Percentiles rank a stretch among this genome's conserved stretches.
Evolutionary conservation across 2,113 vertebrate genomes (phyloP).

Genomic region (Prionailurus viverrinus): DNA sequence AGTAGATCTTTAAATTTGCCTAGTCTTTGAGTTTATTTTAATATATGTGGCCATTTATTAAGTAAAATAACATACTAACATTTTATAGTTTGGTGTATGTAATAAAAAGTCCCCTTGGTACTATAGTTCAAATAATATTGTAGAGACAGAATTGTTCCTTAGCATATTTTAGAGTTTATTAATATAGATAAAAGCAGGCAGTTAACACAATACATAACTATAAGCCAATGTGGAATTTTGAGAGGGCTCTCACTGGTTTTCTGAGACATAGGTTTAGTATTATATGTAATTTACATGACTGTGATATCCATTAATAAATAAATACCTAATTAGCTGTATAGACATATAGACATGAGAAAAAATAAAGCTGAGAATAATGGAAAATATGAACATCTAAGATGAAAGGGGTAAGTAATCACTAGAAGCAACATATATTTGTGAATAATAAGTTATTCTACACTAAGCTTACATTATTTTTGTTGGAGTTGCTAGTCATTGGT

Average conservation of each 20-base stretch:
- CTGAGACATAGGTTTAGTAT: neutral
- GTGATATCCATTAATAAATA: neutral
- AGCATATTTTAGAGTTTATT: neutral
- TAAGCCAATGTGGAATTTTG: neutral
- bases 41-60: neutral
- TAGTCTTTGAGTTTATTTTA: conserved; percentile 32
- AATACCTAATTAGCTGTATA: neutral
- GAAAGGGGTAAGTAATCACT: neutral
- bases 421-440: neutral
- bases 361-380: neutral
- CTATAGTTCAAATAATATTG: neutral
- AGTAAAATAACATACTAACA: neutral
- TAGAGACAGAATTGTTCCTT: neutral
- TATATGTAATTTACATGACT: neutral
- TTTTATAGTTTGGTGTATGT: neutral
- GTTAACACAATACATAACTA: neutral
- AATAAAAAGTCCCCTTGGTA: neutral
- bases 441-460: neutral
- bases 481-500: neutral
- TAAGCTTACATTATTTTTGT: neutral
- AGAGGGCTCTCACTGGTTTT: neutral
- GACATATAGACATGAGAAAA: neutral
- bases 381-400: conserved; percentile 1
- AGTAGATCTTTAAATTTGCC: neutral
- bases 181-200: neutral